These are phyloP conservation scores for Caligus rogercresseyi DNA, from an alignment of 1,140 invertebrate genomes.

Conservation along the genomic window DNA sequence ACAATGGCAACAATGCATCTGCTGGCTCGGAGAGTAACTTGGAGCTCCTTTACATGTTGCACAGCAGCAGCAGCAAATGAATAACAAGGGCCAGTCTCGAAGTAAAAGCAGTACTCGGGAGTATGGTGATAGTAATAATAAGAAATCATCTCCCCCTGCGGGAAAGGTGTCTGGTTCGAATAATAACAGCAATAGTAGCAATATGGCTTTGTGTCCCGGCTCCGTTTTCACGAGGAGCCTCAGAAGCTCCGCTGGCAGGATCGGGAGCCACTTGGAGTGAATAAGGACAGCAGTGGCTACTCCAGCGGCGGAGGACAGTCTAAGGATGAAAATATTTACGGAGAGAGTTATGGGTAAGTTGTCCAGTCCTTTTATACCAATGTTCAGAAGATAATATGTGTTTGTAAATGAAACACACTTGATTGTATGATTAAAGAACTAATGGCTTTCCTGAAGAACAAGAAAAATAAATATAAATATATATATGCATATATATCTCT, in stretches of 20 bases:
- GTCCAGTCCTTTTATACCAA: too few relatives aligned
- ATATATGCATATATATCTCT: too few relatives aligned
- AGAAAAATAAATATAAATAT: too few relatives aligned
- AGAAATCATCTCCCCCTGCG: too few relatives aligned
- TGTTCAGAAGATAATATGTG: too few relatives aligned
- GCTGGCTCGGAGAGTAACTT: background rate
- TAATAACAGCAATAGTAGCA: background rate
- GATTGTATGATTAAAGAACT: too few relatives aligned
- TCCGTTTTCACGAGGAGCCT: background rate
- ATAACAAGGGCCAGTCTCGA: background rate
- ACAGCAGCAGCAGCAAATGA: background rate
- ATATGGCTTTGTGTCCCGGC: background rate
- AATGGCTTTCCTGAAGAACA: too few relatives aligned
- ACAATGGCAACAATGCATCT: background rate
- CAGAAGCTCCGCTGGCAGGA: background rate
- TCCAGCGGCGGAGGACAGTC: background rate
- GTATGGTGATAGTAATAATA: too few relatives aligned
- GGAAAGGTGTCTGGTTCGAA: background rate
- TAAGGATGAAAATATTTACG: background rate
- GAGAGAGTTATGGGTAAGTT: background rate
- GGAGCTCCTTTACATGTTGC: background rate
- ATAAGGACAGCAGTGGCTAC: background rate
- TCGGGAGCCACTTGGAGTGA: background rate
- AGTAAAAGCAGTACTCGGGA: background rate
- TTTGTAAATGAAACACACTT: too few relatives aligned